Base-by-base conservation (phyloP, 2,888 invertebrate genomes). In the Archips xylosteana region DNA sequence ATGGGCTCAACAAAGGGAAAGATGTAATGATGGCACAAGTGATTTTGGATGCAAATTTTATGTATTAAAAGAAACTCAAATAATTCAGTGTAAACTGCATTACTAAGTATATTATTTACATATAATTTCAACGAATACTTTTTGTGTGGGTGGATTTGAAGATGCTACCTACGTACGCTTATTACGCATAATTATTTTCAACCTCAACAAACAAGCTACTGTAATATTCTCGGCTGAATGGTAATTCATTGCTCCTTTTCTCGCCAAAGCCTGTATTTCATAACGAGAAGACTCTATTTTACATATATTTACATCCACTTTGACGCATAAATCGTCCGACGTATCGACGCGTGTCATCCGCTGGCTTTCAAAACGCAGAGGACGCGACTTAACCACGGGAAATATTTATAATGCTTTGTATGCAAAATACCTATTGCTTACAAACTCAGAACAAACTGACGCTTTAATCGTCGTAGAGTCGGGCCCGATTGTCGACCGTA, bases 381-480 rank as follows among this genome's bases (percentile, higher is more conserved):
- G 84, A 83, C 82, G 84, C 82, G 85, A 86, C 87, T 87, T 82
- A 88, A 85, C 87, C 87, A 87, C 88, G 88, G 87, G 89, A 87
- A 90, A 92, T 92, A 92, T 94, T 93, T 94, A 93, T 94, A 92
- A 90, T 84, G 87, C 93, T 94, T 94, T 94, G 94, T 94, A 94
- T 94, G 94, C 93, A 92, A 94, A 94, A 89, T 87, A 86, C 82
- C 86, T 89, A 88, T 91, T 87, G 87, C 89, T 90, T 89, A 87
- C 85, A 85, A 83, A 86, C 83, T 81, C 80, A 82, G 81, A 80
- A 80, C 78, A 82, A 83, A 85, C 83, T 87, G 87, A 86, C 87
- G 85, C 83, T 88, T 83, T 85, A 86, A 82, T 83, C 84, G 84
- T 82, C 81, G 75, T 77, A 70, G 77, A 76, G 78, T 74, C 79